These are phyloP conservation scores for Eueremaeus valkanovi DNA, from an alignment of 2,888 invertebrate species.

Conservation along the genomic window DNA sequence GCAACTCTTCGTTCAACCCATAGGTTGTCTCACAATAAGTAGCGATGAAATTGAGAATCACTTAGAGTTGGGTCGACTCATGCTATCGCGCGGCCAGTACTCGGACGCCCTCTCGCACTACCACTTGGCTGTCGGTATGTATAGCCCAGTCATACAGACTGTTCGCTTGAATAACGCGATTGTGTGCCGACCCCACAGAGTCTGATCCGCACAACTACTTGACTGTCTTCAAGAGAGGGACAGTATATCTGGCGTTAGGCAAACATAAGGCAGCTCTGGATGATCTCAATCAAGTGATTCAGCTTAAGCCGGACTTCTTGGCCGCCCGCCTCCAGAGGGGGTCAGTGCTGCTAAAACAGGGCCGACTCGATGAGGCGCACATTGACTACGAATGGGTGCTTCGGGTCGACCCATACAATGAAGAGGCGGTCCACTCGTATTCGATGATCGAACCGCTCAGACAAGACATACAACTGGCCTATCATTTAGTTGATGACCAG, in stretches of 20 bases:
- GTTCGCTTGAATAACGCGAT: slow-evolving; percentile 24
- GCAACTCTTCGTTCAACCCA: background rate
- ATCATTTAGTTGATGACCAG: slow-evolving; percentile 60
- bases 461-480: slow-evolving; percentile 62
- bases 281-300: slow-evolving; percentile 87
- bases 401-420: slow-evolving; percentile 68
- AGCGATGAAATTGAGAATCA: slow-evolving; percentile 76
- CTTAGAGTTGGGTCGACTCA: slow-evolving; percentile 85
- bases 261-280: slow-evolving; percentile 90
- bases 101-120: slow-evolving; percentile 95
- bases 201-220: slow-evolving; percentile 93
- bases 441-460: slow-evolving; percentile 63
- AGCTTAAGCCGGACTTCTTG: slow-evolving; percentile 89
- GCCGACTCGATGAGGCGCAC: slow-evolving; percentile 73
- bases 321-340: slow-evolving; percentile 74
- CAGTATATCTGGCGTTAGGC: slow-evolving; percentile 90
- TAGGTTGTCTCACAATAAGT: slow-evolving; percentile 21
- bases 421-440: slow-evolving; percentile 68
- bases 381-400: slow-evolving; percentile 75
- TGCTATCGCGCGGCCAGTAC: slow-evolving; percentile 85
- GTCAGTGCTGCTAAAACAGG: slow-evolving; percentile 78
- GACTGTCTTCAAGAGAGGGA: slow-evolving; percentile 91
- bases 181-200: too few relatives aligned
- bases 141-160: slow-evolving; percentile 11
- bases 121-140: slow-evolving; percentile 80